Base-by-base conservation (phyloP, 2,888 invertebrate genomes). In the Drosophila ustulata region DNA sequence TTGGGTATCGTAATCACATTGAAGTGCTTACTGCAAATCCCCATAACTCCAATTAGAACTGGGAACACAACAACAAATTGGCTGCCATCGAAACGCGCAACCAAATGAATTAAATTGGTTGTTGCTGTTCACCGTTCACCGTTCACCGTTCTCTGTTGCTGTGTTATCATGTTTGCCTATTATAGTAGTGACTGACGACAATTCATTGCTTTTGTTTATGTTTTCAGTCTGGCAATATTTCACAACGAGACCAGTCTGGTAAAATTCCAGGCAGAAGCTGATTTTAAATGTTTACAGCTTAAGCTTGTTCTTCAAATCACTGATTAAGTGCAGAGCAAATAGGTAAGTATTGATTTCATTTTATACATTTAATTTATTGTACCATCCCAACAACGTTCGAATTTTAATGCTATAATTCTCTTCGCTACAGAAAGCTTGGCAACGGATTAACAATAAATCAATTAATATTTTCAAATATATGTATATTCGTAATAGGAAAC, bases 1-100 rank as follows among this genome's bases (percentile, higher is more conserved):
- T 57, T 37, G 3, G 25, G 46, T 41, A 57, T 43, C 58, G 66
- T 50, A 78, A 78, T 78, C 66, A 39, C 47, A 47, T 52, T 66
- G 30, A 55, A 57, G 61, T 67, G 49, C 45, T 46, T 34, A 11
- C 26, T 11, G n/a, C 26, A 8, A 32, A 50, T 45, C 28, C 23
- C 49, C 23, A 11, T 8, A 25, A 18, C 46, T n/a, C n/a, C 18
- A 30, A 25, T 41, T 28, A 30, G 43, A 25, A 30, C 32, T 28
- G 28, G 18, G 11, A 30, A 41, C 23, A 6, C 32, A 51, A 37
- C 25, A 25, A 28, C 28, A n/a, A 28, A 47, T 18, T 25, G 13
- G 8, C 23, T 53, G 45, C 23, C 28, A 18, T 9, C 32, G 43
- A 50, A 26, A 7, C 11, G 28, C 4, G 41, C 37, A 39, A 23